Conservation (phyloP, 1,140 invertebrate genomes). For the Drosophila ficusphila region DNA sequence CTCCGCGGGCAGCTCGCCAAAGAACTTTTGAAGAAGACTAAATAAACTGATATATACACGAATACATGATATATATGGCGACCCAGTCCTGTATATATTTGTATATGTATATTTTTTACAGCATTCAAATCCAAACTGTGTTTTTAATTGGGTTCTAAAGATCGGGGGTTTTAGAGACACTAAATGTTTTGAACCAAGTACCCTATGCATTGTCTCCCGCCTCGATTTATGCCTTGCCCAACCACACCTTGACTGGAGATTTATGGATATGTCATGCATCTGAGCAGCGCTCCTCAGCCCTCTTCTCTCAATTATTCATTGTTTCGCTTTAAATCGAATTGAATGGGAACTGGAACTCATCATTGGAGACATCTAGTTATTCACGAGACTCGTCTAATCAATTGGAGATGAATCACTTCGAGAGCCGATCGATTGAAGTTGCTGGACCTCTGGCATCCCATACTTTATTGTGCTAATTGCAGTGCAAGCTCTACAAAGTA, state of each 20-base stretch:
- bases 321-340: constrained; percentile 7
- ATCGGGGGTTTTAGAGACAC: neutral
- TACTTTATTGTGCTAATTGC: neutral
- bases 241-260: constrained; percentile 19
- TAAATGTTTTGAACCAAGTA: neutral
- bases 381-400: constrained; percentile 2
- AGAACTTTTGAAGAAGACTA: constrained; percentile 67
- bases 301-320: constrained; percentile 17
- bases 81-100: constrained; percentile 45
- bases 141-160: constrained; percentile 28
- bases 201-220: constrained; percentile 45
- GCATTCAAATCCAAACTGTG: constrained; percentile 53
- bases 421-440: neutral
- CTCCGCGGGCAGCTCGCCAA: constrained; percentile 57
- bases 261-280: constrained; percentile 67
- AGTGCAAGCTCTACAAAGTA: neutral
- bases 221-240: constrained; percentile 23
- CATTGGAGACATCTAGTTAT: neutral
- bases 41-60: constrained; percentile 74
- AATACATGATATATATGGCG: constrained; percentile 36
- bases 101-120: constrained; percentile 75
- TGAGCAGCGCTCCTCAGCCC: neutral
- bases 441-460: neutral
- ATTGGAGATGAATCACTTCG: constrained; percentile 6
- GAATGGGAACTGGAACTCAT: constrained; percentile 20